Percentiles rank a stretch among this genome's conserved stretches.
These are phyloP conservation scores for Melanotaenia pygmaea DNA, from an alignment of 2,797 vertebrate genomes.

Conservation along the genomic window DNA sequence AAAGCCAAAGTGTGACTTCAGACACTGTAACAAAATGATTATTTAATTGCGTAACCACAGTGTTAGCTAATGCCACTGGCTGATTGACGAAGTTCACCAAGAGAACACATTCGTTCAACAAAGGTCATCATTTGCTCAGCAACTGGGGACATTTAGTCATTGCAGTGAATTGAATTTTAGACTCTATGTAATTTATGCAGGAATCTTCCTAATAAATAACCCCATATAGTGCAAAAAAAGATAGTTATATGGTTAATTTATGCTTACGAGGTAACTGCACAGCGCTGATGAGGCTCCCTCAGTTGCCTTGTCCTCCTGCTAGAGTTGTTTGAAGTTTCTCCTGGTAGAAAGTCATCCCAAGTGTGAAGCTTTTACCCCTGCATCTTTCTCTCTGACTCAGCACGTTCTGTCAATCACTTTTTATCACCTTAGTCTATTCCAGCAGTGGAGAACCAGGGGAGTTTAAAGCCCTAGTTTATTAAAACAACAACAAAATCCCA, in stretches of 20 bases:
- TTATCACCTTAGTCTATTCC: conserved; percentile 70
- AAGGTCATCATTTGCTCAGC: conserved; percentile 7
- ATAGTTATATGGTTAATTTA: conserved; percentile 15
- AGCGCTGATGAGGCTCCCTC: conserved; percentile 65
- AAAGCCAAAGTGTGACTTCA: conserved; percentile 30
- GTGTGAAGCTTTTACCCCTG: conserved; percentile 54
- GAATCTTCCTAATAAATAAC: background rate
- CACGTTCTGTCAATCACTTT: conserved; percentile 42
- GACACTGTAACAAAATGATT: background rate
- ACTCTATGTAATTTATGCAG: background rate
- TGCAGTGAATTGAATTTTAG: background rate
- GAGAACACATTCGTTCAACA: conserved; percentile 4
- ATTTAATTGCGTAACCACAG: conserved; percentile 2
- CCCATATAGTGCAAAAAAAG: background rate
- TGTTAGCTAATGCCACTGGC: conserved; percentile 9
- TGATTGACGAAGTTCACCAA: conserved; percentile 1
- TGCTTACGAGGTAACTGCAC: conserved; percentile 74
- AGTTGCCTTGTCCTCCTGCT: conserved; percentile 71
- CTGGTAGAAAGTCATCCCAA: conserved; percentile 78
- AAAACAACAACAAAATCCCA: conserved; percentile 45
- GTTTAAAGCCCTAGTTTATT: conserved; percentile 51
- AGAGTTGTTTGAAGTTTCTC: conserved; percentile 69
- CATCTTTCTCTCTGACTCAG: conserved; percentile 48
- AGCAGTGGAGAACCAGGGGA: conserved; percentile 33
- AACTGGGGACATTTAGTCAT: background rate